Evolutionary conservation across 2,113 vertebrate species (phyloP), one percentile per base, ranked within the genome.

Genomic region (Podocnemis expansa): DNA sequence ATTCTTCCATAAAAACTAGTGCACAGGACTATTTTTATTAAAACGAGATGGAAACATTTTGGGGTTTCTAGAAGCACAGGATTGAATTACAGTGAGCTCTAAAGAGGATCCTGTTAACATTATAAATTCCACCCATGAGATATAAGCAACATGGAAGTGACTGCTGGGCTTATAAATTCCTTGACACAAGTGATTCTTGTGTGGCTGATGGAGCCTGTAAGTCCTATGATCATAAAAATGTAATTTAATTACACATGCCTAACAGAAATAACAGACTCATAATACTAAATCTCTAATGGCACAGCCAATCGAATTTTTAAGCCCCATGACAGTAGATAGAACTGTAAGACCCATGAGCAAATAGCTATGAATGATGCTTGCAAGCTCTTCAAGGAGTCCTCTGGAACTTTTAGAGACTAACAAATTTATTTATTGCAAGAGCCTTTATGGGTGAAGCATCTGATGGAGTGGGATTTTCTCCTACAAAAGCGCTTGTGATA

Each of bases 301-400:
- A 75, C 7, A 47, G 34, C 31, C 80, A 90, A 24, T 17, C 45
- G 81, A 54, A 54, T 27, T 87, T 94, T 89, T 91, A 87, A 82
- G 89, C 55, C 52, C 5, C 38, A 96, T 86, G 90, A 27, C 84
- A 93, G 88, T 91, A 96, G 80, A 87, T 91, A 93, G 93, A 75
- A 75, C 84, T 86, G 91, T 85, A 88, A 89, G 54, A 47, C 88
- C 90, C 89, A 93, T 0, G 3, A 94, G 94, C 94, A 88, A 91
- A 96, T 82, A 75, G 58, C 56, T 78, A 34, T 94, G 94, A 94
- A 38, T 91, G 89, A 94, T 88, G 43, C 58, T 78, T 80, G 47
- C 78, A 84, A 93, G 93, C 94, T 93, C 93, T 96, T 90, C 84
- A 86, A 94, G 78, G 80, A n/a, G n/a, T n/a, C n/a, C n/a, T n/a